Evolutionary conservation across 2,888 invertebrate genomes (phyloP).

Genomic region (Candidula unifasciata): DNA sequence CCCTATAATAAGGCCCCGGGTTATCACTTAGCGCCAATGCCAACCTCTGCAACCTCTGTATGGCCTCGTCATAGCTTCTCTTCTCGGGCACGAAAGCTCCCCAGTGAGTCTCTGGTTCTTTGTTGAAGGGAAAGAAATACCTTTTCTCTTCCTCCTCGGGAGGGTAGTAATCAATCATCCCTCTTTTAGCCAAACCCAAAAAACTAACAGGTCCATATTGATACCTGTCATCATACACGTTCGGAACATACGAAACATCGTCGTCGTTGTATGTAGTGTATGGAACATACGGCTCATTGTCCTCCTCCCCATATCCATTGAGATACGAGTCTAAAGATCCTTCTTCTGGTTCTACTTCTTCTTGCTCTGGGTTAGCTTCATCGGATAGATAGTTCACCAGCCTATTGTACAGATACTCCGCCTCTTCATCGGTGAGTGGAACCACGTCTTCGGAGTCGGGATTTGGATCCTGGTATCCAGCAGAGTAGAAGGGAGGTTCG

Average conservation of each 20-base stretch:
- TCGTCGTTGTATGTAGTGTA: constrained; percentile 36
- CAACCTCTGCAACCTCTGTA: constrained; percentile 55
- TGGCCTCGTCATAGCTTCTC: constrained; percentile 54
- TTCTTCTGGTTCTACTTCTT: constrained; percentile 13
- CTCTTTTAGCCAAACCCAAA: constrained; percentile 19
- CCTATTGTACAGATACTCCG: constrained; percentile 30
- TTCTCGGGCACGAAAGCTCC: constrained; percentile 58
- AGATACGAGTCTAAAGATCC: not conserved
- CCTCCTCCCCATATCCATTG: not conserved
- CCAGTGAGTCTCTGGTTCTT: constrained; percentile 59
- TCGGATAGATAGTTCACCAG: constrained; percentile 35
- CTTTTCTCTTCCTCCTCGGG: constrained; percentile 49
- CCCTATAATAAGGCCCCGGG: constrained; percentile 45
- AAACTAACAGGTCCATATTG: not conserved
- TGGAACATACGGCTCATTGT: constrained; percentile 22
- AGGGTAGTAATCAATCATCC: constrained; percentile 36
- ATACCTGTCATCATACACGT: not conserved
- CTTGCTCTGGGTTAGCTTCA: not conserved
- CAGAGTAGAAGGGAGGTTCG: constrained; percentile 6
- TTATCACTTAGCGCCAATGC: constrained; percentile 57
- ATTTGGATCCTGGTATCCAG: constrained; percentile 22
- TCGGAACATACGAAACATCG: not conserved
- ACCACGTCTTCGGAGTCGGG: constrained; percentile 43
- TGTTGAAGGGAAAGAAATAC: constrained; percentile 57
- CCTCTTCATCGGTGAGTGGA: constrained; percentile 42